Base-by-base conservation (phyloP, 1,140 invertebrate genomes). In the Philopotamus ludificatus region DNA sequence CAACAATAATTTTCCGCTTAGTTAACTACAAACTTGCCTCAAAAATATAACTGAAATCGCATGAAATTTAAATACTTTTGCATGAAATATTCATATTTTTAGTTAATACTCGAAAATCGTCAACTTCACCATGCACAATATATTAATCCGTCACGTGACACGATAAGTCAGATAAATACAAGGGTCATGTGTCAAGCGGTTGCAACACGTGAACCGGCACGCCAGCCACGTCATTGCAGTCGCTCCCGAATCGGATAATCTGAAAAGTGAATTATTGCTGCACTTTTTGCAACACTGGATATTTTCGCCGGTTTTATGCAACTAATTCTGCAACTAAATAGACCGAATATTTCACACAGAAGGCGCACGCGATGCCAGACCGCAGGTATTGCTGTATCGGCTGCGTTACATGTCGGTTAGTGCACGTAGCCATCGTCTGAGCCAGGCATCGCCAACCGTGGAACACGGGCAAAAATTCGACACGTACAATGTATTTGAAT, bases 151-250 rank as follows among this genome's bases (percentile, higher is more conserved):
- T n/a, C n/a, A n/a, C n/a, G n/a, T n/a, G n/a, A n/a, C n/a, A n/a
- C n/a, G n/a, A n/a, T n/a, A n/a, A n/a, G 34, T 12, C 60, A 26
- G 60, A 62, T 62, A 62, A 62, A 49, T 62, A 39, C 39, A 53
- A 1, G 55, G 60, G 55, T 65, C 51, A 65, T 65, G 55, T 59
- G 54, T 28, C 54, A 12, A n/a, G 45, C 63, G 12, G 55, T 42
- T 55, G 45, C 49, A 65, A 65, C 60, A 65, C 34, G 63, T 47
- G 54, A 16, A n/a, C 47, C 41, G 26, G 55, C 63, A 65, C 63
- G 63, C 63, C 45, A 65, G 22, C 28, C 10, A 22, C 21, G 28
- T 41, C 16, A 22, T 23, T 20, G 18, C 22, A 26, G 23, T 49
- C 54, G 18, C 26, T 25, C 25, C 26, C 42, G 50, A 63, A 63